phyloP scores from a whole-genome alignment of 1,140 invertebrate species.

The Cherax quadricarinatus region DNA sequence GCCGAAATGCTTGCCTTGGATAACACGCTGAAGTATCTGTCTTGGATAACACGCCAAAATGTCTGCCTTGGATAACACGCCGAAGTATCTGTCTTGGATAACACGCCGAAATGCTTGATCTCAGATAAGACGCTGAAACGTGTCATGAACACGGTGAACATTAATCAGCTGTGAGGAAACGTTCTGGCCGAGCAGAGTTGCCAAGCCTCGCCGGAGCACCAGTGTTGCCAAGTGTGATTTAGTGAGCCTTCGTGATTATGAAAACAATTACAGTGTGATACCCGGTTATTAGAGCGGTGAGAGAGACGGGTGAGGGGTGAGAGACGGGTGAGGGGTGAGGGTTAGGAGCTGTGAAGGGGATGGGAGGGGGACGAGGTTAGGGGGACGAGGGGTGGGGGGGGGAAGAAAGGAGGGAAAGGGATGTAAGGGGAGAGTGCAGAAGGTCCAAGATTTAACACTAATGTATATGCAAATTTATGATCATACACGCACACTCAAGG shows the following conservation, averaged over 20 bases:
- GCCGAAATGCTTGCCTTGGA: too few species aligned
- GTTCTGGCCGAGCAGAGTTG: not conserved
- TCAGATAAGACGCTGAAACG: too few species aligned
- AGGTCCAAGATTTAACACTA: not conserved
- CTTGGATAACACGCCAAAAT: too few species aligned
- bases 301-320: not conserved
- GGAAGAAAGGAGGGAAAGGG: not conserved
- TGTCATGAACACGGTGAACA: too few species aligned
- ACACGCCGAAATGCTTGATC: too few species aligned
- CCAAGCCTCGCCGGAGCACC: not conserved
- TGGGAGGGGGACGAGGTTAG: too few species aligned
- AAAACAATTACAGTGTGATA: slow-evolving; percentile 41
- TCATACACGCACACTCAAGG: too few species aligned
- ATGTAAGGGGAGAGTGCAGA: not conserved
- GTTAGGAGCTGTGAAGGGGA: not conserved
- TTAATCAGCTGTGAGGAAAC: not conserved
- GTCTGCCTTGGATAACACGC: too few species aligned
- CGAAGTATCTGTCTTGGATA: too few species aligned
- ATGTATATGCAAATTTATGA: not conserved
- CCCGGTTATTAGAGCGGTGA: slow-evolving; percentile 7
- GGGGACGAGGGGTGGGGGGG: too few species aligned
- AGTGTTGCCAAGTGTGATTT: slow-evolving; percentile 15
- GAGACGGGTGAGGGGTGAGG: not conserved
- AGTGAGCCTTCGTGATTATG: slow-evolving; percentile 36
- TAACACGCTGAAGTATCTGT: too few species aligned